Base-by-base conservation (phyloP, 2,888 invertebrate species). In the Aleiodes leptofemur region DNA sequence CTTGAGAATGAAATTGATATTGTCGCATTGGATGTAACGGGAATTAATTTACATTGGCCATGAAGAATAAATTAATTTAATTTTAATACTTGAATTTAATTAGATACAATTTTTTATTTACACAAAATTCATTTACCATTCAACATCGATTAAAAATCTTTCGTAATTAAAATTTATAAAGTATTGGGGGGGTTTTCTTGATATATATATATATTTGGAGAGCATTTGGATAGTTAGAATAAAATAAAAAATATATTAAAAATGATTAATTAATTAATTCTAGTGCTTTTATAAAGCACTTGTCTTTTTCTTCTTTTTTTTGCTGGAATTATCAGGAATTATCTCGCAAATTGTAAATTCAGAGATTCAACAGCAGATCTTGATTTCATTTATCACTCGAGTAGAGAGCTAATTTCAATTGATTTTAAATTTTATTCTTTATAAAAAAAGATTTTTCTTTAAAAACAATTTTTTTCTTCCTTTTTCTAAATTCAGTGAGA, bases 1-100 rank as follows among this genome's bases (percentile, higher is more conserved):
- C 90, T 97, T 51, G 93, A 93, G 0, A 90, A 90, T 38, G 91
- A 92, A 38, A 93, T 96, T 6, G 99, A 99, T 89, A 96, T 99
- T 82, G 90, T 97, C n/a, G 95, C 97, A 50, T 90, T 99, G 6
- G 98, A 98, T 91, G 98, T 99, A 3, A 92, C 93, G 71, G 91
- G 91, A 23, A 94, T 96, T 50, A 94, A 95, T 82, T 90, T 96
- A 64, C 91, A 92, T 76, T 96, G 96, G 96, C 96, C 96, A 9
- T 23, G 23, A 23, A 23, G 2, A 23, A 23, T 89, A 56, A 74
- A 38, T n/a, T 16, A 57, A 48, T 14, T 8, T n/a, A 34, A 29
- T 5, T 9, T 7, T 31, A 31, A 59, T 9, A 6, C 14, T 50
- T 68, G 0, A 13, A 13, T 8, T 31, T 14, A 51, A 14, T 51